These are phyloP conservation scores for Patella caerulea DNA, from an alignment of 2,888 invertebrate species.

Conservation along the genomic window DNA sequence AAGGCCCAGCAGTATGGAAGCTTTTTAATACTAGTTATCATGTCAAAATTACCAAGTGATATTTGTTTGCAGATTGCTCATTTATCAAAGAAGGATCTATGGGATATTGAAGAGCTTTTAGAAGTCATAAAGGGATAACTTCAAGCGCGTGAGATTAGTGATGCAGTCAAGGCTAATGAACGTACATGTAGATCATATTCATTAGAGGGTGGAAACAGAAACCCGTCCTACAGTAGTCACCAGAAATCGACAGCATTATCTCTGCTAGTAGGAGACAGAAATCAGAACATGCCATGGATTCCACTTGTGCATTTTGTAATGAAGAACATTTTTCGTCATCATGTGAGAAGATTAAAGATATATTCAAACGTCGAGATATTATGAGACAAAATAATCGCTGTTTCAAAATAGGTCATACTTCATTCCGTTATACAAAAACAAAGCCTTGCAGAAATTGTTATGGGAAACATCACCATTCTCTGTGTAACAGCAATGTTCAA, in stretches of 20 bases:
- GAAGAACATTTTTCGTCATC: conserved; percentile 11
- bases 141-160: conserved; percentile 10
- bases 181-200: neutral
- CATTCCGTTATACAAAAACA: neutral
- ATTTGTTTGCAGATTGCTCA: neutral
- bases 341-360: conserved; percentile 12
- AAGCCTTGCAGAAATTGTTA: conserved; percentile 11
- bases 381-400: neutral
- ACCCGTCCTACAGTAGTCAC: no score
- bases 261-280: neutral
- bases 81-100: neutral
- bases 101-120: conserved; percentile 11
- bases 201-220: no score
- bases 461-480: conserved; percentile 8
- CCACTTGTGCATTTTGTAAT: conserved; percentile 11
- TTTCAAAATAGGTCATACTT: conserved; percentile 9
- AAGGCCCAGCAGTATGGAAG: conserved; percentile 13
- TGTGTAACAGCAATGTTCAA: conserved; percentile 1
- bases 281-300: neutral
- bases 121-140: conserved; percentile 4
- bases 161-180: neutral
- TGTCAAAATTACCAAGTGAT: conserved; percentile 12
- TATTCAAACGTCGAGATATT: neutral
- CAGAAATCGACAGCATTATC: neutral
- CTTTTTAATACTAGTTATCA: conserved; percentile 17